These are phyloP conservation scores for Paralvinella palmiformis DNA, from an alignment of 1,140 invertebrate species.

Conservation along the genomic window DNA sequence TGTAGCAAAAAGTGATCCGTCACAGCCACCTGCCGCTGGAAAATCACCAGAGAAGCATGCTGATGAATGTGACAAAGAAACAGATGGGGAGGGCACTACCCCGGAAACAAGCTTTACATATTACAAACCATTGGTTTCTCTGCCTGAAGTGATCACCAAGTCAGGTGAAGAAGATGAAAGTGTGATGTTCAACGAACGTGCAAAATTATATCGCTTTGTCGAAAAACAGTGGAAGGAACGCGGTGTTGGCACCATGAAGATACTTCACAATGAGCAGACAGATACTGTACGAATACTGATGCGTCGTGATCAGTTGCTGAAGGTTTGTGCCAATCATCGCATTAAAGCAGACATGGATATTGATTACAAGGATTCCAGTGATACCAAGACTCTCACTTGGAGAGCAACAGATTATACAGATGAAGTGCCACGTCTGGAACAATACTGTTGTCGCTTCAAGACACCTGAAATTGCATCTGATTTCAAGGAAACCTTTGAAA, in stretches of 20 bases:
- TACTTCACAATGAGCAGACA: slow-evolving; percentile 67
- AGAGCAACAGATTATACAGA: slow-evolving; percentile 66
- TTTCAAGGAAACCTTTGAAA: slow-evolving; percentile 31
- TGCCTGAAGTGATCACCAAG: slow-evolving; percentile 68
- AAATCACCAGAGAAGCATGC: no score
- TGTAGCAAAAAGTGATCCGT: no score
- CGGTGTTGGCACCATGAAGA: slow-evolving; percentile 77
- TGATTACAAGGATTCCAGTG: background rate
- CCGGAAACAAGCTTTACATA: no score
- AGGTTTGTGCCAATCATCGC: slow-evolving; percentile 84
- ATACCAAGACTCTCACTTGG: slow-evolving; percentile 25
- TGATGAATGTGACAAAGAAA: no score
- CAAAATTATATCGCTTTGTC: slow-evolving; percentile 70
- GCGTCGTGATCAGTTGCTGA: slow-evolving; percentile 77
- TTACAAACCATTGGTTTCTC: slow-evolving; percentile 75
- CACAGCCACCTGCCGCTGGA: no score
- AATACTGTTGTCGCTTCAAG: slow-evolving; percentile 77
- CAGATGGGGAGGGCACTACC: no score
- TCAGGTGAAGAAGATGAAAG: no score
- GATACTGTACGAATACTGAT: slow-evolving; percentile 72
- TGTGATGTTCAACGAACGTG: slow-evolving; percentile 58
- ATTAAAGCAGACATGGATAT: slow-evolving; percentile 46
- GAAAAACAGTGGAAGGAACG: slow-evolving; percentile 83
- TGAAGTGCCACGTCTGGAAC: slow-evolving; percentile 64
- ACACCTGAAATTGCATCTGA: slow-evolving; percentile 62